Conservation (phyloP, 2,113 vertebrate species). For the Trinectes maculatus region DNA sequence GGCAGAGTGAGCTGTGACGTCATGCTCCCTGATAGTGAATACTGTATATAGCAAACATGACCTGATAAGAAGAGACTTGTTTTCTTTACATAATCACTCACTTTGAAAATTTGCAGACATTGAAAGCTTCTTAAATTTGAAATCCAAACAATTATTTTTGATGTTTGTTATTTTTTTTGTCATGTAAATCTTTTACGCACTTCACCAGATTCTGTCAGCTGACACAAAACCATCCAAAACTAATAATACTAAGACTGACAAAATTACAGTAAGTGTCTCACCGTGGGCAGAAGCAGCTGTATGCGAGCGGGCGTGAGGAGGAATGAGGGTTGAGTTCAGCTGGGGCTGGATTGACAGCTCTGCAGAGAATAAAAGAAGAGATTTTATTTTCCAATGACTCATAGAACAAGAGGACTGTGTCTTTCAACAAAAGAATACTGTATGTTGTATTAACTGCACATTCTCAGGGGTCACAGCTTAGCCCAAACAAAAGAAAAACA, state of each 20-base stretch:
- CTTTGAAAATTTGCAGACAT: too few relatives aligned
- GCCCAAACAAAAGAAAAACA: not conserved
- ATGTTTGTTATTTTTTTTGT: not conserved
- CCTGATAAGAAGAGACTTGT: too few relatives aligned
- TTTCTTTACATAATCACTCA: too few relatives aligned
- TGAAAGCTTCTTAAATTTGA: too few relatives aligned
- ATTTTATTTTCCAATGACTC: slow-evolving; percentile 18
- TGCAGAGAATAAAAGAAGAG: slow-evolving; percentile 65
- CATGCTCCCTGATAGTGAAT: not conserved
- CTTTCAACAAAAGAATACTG: slow-evolving; percentile 16
- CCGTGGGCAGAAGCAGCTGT: slow-evolving; percentile 89
- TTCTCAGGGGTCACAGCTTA: not conserved
- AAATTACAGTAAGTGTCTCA: slow-evolving; percentile 38
- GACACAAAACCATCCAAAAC: not conserved
- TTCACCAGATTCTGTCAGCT: not conserved
- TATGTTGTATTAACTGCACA: not conserved
- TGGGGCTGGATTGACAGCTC: slow-evolving; percentile 96
- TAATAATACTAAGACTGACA: not conserved
- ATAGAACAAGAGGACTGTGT: not conserved
- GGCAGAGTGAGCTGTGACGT: not conserved
- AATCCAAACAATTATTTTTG: not conserved
- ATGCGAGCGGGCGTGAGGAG: slow-evolving; percentile 93
- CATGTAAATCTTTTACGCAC: not conserved
- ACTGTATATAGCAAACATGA: not conserved
- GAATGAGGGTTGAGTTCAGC: slow-evolving; percentile 95